These are phyloP conservation scores for Ibycter americanus DNA, from an alignment of 2,797 vertebrate species.

Conservation along the genomic window DNA sequence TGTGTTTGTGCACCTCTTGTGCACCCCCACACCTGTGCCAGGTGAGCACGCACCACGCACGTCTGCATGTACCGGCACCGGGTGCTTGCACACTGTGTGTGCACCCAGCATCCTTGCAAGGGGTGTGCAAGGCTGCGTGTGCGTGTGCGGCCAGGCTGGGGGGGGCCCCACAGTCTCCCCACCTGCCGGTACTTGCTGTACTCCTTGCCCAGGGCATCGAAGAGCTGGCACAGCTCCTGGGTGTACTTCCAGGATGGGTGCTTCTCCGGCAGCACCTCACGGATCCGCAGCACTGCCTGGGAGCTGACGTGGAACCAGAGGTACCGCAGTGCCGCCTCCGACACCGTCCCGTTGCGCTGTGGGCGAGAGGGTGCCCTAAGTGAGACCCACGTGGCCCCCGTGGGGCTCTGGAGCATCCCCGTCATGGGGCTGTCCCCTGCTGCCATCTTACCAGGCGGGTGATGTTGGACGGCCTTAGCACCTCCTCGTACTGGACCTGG, in stretches of 20 bases:
- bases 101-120: not conserved
- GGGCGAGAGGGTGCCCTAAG: not conserved
- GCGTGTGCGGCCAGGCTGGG: accelerated
- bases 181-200: constrained; percentile 52
- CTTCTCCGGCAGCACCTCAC: constrained; percentile 50
- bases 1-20: accelerated
- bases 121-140: not conserved
- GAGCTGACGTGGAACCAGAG: constrained; percentile 75
- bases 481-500: constrained; percentile 72
- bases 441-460: constrained; percentile 50
- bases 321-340: constrained; percentile 57
- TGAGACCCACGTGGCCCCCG: not conserved
- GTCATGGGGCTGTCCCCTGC: accelerated
- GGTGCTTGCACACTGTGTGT: not conserved
- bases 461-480: constrained; percentile 69
- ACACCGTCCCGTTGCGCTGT: constrained; percentile 59
- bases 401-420: not conserved
- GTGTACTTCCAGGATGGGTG: constrained; percentile 73
- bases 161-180: not conserved
- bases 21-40: not conserved
- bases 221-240: constrained; percentile 53
- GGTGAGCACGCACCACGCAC: accelerated
- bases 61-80: not conserved
- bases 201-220: constrained; percentile 16
- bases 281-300: constrained; percentile 51